Evolutionary conservation across 2,113 vertebrate species (phyloP).

Genomic region (Gila orcuttii): DNA sequence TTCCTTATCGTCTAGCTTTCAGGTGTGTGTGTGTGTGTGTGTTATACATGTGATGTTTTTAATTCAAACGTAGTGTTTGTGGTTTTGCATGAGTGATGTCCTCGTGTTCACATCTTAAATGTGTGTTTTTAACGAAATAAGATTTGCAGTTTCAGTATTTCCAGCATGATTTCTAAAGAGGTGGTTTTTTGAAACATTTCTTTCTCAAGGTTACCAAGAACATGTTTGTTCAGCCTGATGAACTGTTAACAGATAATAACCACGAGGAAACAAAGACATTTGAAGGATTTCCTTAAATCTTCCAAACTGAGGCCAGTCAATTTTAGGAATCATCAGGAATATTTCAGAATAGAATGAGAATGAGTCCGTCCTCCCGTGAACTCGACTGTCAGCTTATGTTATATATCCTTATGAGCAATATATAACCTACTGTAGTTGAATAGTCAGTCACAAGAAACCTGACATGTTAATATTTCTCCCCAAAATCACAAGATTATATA

Average conservation of each 20-base stretch:
- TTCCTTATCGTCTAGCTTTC: constrained; percentile 58
- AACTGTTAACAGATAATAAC: constrained; percentile 1
- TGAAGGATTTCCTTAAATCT: background rate
- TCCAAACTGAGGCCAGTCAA: background rate
- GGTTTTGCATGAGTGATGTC: constrained; percentile 79
- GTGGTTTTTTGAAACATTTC: background rate
- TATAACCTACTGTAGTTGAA: background rate
- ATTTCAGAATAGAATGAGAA: background rate
- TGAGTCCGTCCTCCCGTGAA: background rate
- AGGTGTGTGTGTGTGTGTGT: constrained; percentile 54
- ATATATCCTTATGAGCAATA: background rate
- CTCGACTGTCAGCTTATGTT: background rate
- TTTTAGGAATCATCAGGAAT: background rate
- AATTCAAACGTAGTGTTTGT: constrained; percentile 43
- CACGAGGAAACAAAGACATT: background rate
- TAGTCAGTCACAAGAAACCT: background rate
- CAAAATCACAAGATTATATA: background rate
- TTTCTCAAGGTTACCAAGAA: background rate
- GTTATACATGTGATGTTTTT: constrained; percentile 67
- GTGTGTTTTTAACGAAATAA: background rate
- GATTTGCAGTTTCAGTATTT: constrained; percentile 4
- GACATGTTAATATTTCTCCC: background rate
- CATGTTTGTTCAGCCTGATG: background rate
- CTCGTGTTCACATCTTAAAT: background rate
- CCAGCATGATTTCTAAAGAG: constrained; percentile 4